Evolutionary conservation across 2,797 vertebrate genomes (phyloP).

Genomic region (Eulemur albifrons): DNA sequence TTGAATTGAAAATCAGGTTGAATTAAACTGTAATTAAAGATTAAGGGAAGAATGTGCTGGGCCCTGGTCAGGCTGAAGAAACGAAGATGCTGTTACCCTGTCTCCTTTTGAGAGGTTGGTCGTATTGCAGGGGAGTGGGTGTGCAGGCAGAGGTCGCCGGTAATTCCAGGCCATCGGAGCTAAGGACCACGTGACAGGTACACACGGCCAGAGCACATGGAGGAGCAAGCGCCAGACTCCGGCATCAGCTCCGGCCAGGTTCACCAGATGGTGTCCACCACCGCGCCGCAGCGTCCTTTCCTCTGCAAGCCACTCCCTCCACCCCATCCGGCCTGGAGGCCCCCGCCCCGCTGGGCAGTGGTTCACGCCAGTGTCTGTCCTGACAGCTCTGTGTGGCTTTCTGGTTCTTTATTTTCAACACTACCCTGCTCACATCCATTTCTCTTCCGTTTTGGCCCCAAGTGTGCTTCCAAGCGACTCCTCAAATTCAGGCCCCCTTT

Average conservation of each 20-base stretch:
- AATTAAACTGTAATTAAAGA: constrained; percentile 30
- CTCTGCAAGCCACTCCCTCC: neutral
- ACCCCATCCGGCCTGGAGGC: neutral
- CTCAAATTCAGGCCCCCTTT: neutral
- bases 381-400: neutral
- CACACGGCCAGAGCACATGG: neutral
- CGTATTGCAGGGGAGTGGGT: neutral
- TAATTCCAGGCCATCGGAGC: neutral
- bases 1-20: constrained; percentile 12
- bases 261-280: neutral
- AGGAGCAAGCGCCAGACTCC: neutral
- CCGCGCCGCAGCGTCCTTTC: neutral
- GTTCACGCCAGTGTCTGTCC: neutral
- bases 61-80: neutral
- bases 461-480: neutral
- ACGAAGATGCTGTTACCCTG: neutral
- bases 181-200: neutral
- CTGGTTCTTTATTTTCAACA: neutral
- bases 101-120: neutral
- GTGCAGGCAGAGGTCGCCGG: neutral
- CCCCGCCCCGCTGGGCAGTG: neutral
- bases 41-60: neutral
- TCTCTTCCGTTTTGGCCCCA: neutral
- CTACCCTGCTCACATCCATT: neutral
- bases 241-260: neutral